A percentile compares a stretch with the other conserved stretches of the same genome.
These are phyloP conservation scores for Protophormia terraenovae DNA, from an alignment of 2,888 invertebrate genomes.

Conservation along the genomic window DNA sequence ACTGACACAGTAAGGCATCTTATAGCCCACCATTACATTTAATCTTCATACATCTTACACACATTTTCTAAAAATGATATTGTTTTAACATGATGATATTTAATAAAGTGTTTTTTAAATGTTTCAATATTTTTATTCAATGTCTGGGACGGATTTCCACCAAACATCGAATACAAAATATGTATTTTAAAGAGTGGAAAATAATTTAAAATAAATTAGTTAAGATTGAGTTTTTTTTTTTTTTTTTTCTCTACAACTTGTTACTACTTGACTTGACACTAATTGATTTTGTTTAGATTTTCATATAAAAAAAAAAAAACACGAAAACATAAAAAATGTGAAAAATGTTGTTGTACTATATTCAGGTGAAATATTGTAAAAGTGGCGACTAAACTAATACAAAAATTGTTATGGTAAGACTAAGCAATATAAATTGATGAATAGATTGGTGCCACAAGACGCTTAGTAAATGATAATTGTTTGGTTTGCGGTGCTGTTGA, in stretches of 20 bases:
- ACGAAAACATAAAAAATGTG: constrained; percentile 25
- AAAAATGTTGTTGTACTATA: constrained; percentile 14
- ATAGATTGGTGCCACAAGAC: constrained; percentile 25
- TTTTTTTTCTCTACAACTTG: neutral
- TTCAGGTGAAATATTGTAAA: constrained; percentile 46
- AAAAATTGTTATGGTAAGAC: neutral
- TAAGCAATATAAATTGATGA: constrained; percentile 5
- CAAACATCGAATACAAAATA: neutral
- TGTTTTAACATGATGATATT: constrained; percentile 42
- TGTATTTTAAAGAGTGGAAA: neutral
- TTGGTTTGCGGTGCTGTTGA: neutral
- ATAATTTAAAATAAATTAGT: constrained; percentile 40
- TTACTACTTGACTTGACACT: constrained; percentile 34
- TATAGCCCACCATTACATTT: neutral
- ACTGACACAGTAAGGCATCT: neutral
- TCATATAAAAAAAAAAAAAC: constrained; percentile 20
- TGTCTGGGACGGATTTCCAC: neutral
- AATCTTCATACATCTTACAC: neutral
- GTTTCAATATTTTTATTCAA: constrained; percentile 53
- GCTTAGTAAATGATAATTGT: neutral
- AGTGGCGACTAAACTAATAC: constrained; percentile 36
- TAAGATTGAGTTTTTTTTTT: constrained; percentile 12
- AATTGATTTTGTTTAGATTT: constrained; percentile 54
- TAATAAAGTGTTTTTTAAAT: constrained; percentile 56
- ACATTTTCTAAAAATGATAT: neutral